These are phyloP conservation scores for Aselliscus stoliczkanus DNA, from an alignment of 2,797 vertebrate genomes.

Conservation along the genomic window DNA sequence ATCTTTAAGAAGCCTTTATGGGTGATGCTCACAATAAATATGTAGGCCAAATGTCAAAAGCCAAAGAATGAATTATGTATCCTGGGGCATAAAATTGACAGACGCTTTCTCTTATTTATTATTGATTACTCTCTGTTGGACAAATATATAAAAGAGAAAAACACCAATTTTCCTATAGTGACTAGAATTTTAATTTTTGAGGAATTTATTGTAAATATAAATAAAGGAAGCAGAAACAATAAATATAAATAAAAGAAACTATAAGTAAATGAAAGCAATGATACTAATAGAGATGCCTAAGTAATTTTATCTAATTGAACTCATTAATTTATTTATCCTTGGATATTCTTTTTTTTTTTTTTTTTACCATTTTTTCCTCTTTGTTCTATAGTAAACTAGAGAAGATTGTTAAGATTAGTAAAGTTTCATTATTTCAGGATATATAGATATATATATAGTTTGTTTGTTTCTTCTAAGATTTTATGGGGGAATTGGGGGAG, in stretches of 20 bases:
- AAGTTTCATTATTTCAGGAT: neutral
- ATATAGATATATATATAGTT: no score
- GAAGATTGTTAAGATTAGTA: neutral
- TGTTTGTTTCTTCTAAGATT: no score
- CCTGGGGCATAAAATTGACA: conserved; percentile 37
- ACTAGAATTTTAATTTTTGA: neutral
- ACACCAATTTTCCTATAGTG: neutral
- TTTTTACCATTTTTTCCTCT: neutral
- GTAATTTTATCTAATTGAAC: neutral
- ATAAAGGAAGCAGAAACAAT: neutral
- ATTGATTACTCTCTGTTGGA: conserved; percentile 46
- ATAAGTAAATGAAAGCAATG: neutral
- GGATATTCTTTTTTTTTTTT: neutral
- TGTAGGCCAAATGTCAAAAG: conserved; percentile 62
- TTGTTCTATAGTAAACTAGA: neutral
- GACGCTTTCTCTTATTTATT: conserved; percentile 30
- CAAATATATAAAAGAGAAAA: neutral
- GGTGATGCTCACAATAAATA: neutral
- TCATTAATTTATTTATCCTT: neutral
- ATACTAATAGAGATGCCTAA: neutral
- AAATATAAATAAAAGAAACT: neutral
- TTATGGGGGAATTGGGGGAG: no score
- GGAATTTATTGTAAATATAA: neutral
- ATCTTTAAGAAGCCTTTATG: neutral
- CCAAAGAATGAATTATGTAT: neutral